Evolutionary conservation across 2,113 vertebrate genomes (phyloP).

Genomic region (Pyxicephalus adspersus): DNA sequence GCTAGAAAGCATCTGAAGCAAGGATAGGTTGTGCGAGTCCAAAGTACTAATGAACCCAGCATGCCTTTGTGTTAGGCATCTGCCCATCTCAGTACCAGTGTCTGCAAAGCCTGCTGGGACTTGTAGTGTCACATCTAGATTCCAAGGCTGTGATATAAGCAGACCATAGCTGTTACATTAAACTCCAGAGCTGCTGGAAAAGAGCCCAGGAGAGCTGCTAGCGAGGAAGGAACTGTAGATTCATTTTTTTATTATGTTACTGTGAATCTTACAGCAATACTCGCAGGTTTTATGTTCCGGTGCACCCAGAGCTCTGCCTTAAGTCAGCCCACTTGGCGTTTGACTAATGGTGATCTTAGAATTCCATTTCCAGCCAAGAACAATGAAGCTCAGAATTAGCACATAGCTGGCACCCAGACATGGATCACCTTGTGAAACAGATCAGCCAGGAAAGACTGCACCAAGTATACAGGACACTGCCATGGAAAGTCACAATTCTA

Average conservation of each 20-base stretch:
- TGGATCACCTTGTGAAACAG: not conserved
- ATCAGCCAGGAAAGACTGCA: constrained; percentile 11
- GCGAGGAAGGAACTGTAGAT: not conserved
- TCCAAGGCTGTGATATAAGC: no score
- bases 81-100: no score
- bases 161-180: no score
- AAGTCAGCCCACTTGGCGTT: not conserved
- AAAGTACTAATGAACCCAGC: no score
- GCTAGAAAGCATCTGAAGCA: no score
- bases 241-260: not conserved
- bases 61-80: no score
- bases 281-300: not conserved
- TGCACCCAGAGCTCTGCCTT: not conserved
- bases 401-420: not conserved
- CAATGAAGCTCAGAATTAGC: not conserved
- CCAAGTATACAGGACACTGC: constrained; percentile 19
- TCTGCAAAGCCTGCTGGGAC: no score
- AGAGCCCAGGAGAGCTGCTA: not conserved
- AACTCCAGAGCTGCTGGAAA: not conserved
- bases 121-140: no score
- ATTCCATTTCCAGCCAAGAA: constrained; percentile 27
- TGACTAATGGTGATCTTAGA: constrained; percentile 12
- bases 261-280: no score
- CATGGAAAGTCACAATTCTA: not conserved
- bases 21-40: no score